Evolutionary conservation across 2,888 invertebrate species (phyloP).

Genomic region (Cephus rjabovi): DNA sequence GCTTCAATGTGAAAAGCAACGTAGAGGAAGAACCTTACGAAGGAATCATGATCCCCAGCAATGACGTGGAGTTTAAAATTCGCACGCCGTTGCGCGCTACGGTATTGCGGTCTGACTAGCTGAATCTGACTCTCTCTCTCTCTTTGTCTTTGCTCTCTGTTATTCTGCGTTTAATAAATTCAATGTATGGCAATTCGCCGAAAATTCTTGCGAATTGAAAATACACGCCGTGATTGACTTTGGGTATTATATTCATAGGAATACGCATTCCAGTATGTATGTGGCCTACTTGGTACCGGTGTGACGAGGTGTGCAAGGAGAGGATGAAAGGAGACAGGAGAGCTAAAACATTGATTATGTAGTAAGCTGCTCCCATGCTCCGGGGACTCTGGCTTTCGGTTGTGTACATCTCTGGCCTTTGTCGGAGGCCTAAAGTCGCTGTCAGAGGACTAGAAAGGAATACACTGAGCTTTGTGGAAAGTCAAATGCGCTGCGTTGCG

Average conservation of each 20-base stretch:
- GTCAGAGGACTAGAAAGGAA: background rate
- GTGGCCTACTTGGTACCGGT: background rate
- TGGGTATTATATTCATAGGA: background rate
- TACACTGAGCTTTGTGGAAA: background rate
- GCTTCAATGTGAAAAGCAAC: background rate
- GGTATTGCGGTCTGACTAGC: background rate
- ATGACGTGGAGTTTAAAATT: background rate
- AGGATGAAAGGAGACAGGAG: slow-evolving; percentile 21
- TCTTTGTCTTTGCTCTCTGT: background rate
- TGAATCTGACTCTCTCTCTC: background rate
- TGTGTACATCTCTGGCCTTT: background rate
- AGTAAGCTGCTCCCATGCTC: slow-evolving; percentile 27
- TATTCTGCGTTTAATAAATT: background rate
- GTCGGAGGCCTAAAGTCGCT: slow-evolving; percentile 1
- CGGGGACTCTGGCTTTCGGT: background rate
- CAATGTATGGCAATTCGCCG: background rate
- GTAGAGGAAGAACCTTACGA: background rate
- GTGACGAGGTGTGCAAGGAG: slow-evolving; percentile 3
- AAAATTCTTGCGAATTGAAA: background rate
- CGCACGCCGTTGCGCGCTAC: background rate
- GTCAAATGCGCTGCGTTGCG: background rate
- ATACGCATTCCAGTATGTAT: background rate
- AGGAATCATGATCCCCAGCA: background rate
- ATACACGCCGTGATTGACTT: background rate
- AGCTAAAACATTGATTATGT: slow-evolving; percentile 49